Base-by-base conservation (phyloP, 1,140 invertebrate species). In the Zaprionus kolodkinae region DNA sequence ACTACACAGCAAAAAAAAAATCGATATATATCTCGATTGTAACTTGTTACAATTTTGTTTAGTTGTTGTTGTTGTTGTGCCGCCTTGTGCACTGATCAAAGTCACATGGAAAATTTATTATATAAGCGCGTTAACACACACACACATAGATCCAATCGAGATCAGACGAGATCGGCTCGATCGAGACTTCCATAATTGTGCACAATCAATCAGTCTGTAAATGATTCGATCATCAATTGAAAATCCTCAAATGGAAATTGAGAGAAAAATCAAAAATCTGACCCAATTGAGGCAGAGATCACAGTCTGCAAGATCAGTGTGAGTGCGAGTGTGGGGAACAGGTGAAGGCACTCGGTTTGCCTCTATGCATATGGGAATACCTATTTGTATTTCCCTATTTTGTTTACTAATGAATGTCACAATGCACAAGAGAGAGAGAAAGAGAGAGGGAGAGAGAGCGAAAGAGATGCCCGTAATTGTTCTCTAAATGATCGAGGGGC, bases 361-460 rank as follows among this genome's bases (percentile, higher is more conserved):
- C 9, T 9, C n/a, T 9, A 3, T 6, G 6, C 43, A n/a, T 13
- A 35, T 35, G 40, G 27, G 5, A 35, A 11, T 15, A 35, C 55
- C 45, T 17, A 67, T 66, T 72, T 38, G n/a, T 60, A 50, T 54
- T 68, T 67, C 30, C 27, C 52, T 89, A 72, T 91, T 91, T 87
- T 87, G 80, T 81, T 85, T 91, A 76, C 84, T 91, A 91, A 83
- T 89, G 88, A 91, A 78, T 78, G 48, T 69, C 80, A 79, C 80
- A 78, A 81, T 77, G 79, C 62, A 81, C 72, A n/a, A 40, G 13
- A 40, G 27, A 76, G 76, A 30, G 27, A 30, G 27, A 30, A 2
- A 21, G 21, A 21, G 21, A 2, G 21, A 21, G 21, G 2, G 81
- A 76, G 40, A 40, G 13, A 40, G 27, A 76, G 76, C 3, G 27